These are phyloP conservation scores for Erebia epiphron DNA, from an alignment of 2,888 invertebrate species.

Conservation along the genomic window DNA sequence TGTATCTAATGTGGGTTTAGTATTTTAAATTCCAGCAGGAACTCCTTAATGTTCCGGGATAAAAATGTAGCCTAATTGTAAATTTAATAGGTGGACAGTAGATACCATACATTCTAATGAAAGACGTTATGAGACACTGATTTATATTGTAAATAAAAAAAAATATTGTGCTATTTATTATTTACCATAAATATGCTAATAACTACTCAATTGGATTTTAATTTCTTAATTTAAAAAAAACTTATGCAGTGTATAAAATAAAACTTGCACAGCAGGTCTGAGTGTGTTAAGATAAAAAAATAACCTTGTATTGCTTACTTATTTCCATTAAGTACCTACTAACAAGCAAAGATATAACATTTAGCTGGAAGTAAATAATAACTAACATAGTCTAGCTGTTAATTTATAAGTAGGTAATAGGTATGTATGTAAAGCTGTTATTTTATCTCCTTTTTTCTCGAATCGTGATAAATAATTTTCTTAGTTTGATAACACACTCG, in stretches of 20 bases:
- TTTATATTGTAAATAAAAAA: neutral
- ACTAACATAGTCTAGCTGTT: neutral
- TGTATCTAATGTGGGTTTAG: no score
- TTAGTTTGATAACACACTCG: no score
- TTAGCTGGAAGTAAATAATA: neutral
- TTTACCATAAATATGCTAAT: no score
- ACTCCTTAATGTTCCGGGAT: no score
- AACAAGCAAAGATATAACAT: neutral
- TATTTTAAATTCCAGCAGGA: no score
- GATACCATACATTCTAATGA: neutral
- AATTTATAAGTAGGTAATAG: no score
- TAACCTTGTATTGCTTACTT: neutral
- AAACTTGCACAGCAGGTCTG: conserved; percentile 9
- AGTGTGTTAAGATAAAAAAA: conserved; percentile 5
- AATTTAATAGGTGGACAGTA: neutral
- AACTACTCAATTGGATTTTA: neutral
- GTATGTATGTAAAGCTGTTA: no score
- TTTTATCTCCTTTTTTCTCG: no score
- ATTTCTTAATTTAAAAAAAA: conserved; percentile 1
- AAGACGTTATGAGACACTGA: neutral
- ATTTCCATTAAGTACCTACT: neutral
- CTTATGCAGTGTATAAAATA: neutral
- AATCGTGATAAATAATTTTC: no score
- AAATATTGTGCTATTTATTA: neutral
- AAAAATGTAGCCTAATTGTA: neutral